A percentile compares a stretch with the other conserved stretches of the same genome.
phyloP scores from a whole-genome alignment of 2,888 invertebrate species.

The Microchrysa polita region DNA sequence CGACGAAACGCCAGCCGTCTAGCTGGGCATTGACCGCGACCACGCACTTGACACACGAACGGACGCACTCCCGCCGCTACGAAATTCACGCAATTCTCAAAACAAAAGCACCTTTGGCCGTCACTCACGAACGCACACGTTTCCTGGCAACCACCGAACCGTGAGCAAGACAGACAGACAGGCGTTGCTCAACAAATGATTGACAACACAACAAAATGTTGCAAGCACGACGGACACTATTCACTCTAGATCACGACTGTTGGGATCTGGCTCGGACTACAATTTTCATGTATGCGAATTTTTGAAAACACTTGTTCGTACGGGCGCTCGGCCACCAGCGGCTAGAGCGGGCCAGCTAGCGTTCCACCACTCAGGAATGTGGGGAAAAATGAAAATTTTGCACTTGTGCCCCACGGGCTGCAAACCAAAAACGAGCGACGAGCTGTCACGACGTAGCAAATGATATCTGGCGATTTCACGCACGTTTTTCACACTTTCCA shows the following conservation, averaged over 20 bases:
- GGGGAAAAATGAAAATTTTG: slow-evolving; percentile 25
- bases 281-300: background rate
- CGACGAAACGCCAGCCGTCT: background rate
- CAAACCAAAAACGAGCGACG: too few relatives aligned
- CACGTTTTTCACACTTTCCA: background rate
- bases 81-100: background rate
- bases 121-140: background rate
- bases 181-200: slow-evolving; percentile 20
- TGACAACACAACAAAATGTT: slow-evolving; percentile 2
- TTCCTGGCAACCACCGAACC: slow-evolving; percentile 13
- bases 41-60: background rate
- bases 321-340: background rate
- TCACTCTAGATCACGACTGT: background rate
- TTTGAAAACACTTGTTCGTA: slow-evolving; percentile 6
- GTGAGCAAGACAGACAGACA: background rate
- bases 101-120: too few relatives aligned
- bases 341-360: background rate
- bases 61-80: too few relatives aligned
- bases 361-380: background rate
- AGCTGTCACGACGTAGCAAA: slow-evolving; percentile 17
- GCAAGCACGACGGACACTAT: background rate
- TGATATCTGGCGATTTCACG: background rate
- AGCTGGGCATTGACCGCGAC: background rate
- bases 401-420: slow-evolving; percentile 18
- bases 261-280: background rate